Evolutionary conservation across 1,140 invertebrate genomes (phyloP), one percentile per base, ranked within the genome.

Genomic region (Aphis craccivora): DNA sequence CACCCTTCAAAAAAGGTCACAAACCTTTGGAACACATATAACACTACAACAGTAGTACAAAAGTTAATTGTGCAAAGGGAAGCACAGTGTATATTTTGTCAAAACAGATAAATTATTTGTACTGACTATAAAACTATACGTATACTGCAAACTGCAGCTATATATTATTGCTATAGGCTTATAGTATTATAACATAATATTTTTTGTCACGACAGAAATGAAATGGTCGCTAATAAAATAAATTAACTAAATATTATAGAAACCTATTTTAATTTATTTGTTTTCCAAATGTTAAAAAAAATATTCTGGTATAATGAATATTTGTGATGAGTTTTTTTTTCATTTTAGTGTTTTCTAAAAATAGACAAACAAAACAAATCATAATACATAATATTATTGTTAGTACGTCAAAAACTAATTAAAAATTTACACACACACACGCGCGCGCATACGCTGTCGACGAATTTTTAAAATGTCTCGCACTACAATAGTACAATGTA

Each of bases 211-310:
- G 14, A n/a, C 2, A n/a, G 60, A 76, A 76, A n/a, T 18, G 60
- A 76, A 76, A n/a, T 18, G 60, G 60, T 76, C 0, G 30, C 0
- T n/a, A 35, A 20, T n/a, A 76, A 76, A 76, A 76, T 76, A 76
- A 76, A n/a, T n/a, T n/a, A n/a, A n/a, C 60, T 76, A 76, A 76
- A 76, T n/a, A 76, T 76, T 76, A n/a, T 76, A 76, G n/a, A 76
- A 76, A 76, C 14, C 0, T n/a, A n/a, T 76, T 76, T 76, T 18
- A 5, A 18, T 76, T 76, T n/a, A 20, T n/a, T 18, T n/a, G 30
- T 67, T 76, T 67, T n/a, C 4, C 30, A 30, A 60, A 60, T 8
- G 2, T 60, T 9, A 60, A 60, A 60, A 23, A 60, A 30, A 25
- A 60, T 60, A 60, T 25, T 60, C 30, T 25, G 55, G 3, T 30